Base-by-base conservation (phyloP, 2,113 vertebrate species). In the Zeus faber region DNA sequence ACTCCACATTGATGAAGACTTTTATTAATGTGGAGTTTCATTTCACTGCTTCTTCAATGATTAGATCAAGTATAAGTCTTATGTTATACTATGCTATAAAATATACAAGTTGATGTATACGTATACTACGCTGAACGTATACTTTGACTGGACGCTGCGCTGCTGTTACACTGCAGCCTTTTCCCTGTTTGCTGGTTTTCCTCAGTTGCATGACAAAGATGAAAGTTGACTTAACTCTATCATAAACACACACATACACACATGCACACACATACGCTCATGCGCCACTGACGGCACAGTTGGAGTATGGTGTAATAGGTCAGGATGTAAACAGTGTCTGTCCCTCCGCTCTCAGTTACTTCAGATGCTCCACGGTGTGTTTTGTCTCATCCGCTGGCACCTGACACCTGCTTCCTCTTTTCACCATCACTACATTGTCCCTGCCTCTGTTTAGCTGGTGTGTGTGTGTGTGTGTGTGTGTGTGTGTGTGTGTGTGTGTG, bases 391-490 rank as follows among this genome's bases (percentile, higher is more conserved):
- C 63, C 11, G 58, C 64, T 41, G 49, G 44, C 24, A 23, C 1
- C 25, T 17, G 39, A 65, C 60, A 13, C 55, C 25, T 46, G 9
- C 69, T 33, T 43, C 49, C 64, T 47, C 49, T 46, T 49, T 74
- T 65, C 27, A 33, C 69, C 59, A 63, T 10, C 37, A 35, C 9
- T 13, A 9, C 9, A 35, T 9, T n/a, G n/a, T n/a, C n/a, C 31
- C 31, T 9, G 31, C 31, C 6, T n/a, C 17, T 17, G 49, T 31
- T 29, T 27, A 58, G 58, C n/a, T n/a, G n/a, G n/a, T n/a, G n/a
- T n/a, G n/a, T n/a, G n/a, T n/a, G n/a, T n/a, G n/a, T n/a, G n/a
- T 47, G 53, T 70, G 67, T 46, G 35, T 57, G 67, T 63, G 9
- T 2, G n/a, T 5, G 4, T 35, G 33, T 10, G 48, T 8, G 48